Percentiles rank a stretch among this genome's conserved stretches.
phyloP scores from a whole-genome alignment of 1,140 invertebrate genomes.

The Steinernema khuongi region DNA sequence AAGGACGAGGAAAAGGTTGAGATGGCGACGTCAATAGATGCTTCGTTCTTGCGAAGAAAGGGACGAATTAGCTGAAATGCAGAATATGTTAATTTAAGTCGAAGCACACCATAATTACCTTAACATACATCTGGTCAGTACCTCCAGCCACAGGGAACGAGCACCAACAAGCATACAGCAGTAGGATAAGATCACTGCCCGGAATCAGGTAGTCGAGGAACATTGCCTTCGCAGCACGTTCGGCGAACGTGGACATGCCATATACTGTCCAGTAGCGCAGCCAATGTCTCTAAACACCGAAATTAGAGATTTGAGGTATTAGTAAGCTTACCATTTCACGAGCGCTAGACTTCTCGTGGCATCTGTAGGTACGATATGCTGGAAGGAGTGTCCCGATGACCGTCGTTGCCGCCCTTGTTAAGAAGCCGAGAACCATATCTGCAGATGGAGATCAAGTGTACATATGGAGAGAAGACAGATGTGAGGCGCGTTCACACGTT shows the following conservation, averaged over 20 bases:
- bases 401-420: background rate
- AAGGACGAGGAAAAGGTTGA: background rate
- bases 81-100: background rate
- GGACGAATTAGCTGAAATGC: background rate
- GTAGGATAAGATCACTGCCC: background rate
- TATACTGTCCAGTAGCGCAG: background rate
- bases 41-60: background rate
- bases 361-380: background rate
- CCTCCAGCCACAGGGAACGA: background rate
- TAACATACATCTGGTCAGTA: background rate
- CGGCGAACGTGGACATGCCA: background rate
- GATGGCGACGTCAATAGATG: background rate
- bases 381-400: background rate
- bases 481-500: background rate
- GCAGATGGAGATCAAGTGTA: background rate
- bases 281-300: background rate
- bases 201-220: background rate
- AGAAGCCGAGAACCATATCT: background rate
- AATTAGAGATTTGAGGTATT: background rate
- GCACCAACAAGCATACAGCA: background rate
- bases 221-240: background rate
- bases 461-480: background rate
- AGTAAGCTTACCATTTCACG: background rate
- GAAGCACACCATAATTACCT: background rate
- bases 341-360: background rate